Percentiles rank a stretch among this genome's conserved stretches.
These are phyloP conservation scores for Phylloscopus collybita DNA, from an alignment of 2,797 vertebrate genomes.

Conservation along the genomic window DNA sequence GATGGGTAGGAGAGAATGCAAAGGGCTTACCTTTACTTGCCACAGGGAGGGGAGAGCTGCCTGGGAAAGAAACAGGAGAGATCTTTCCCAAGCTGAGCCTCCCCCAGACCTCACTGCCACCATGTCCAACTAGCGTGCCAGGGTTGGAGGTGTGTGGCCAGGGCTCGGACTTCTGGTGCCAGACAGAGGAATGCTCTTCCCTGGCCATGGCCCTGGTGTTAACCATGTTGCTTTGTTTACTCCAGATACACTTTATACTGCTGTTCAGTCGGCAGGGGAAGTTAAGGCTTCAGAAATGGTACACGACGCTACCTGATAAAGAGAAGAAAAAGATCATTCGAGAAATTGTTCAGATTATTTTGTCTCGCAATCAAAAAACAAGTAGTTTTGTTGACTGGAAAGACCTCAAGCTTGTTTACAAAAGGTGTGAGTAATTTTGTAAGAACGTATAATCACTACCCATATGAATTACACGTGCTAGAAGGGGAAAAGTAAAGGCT, in stretches of 20 bases:
- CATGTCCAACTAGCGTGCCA: accelerated
- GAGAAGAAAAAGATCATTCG: constrained; percentile 95
- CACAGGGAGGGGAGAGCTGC: not conserved
- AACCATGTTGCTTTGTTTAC: constrained; percentile 52
- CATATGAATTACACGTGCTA: not conserved
- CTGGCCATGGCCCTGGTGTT: not conserved
- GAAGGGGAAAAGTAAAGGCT: not conserved
- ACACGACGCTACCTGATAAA: constrained; percentile 87
- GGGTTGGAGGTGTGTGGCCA: not conserved
- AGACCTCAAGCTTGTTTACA: constrained; percentile 97
- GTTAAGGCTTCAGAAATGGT: constrained; percentile 97
- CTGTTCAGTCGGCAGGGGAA: constrained; percentile 98
- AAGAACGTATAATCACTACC: not conserved
- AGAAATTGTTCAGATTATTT: constrained; percentile 91
- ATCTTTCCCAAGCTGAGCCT: not conserved
- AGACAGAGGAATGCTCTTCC: not conserved
- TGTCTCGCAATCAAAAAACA: constrained; percentile 88
- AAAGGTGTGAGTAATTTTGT: constrained; percentile 87
- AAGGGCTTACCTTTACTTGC: not conserved
- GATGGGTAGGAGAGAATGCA: not conserved
- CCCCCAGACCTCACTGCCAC: not conserved
- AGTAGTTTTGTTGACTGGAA: constrained; percentile 98
- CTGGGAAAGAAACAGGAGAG: not conserved
- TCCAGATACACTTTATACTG: constrained; percentile 93
- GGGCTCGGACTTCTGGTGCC: not conserved